A percentile compares a stretch with the other conserved stretches of the same genome.
Evolutionary conservation across 2,888 invertebrate genomes (phyloP).

Genomic region (Drosophila colorata): DNA sequence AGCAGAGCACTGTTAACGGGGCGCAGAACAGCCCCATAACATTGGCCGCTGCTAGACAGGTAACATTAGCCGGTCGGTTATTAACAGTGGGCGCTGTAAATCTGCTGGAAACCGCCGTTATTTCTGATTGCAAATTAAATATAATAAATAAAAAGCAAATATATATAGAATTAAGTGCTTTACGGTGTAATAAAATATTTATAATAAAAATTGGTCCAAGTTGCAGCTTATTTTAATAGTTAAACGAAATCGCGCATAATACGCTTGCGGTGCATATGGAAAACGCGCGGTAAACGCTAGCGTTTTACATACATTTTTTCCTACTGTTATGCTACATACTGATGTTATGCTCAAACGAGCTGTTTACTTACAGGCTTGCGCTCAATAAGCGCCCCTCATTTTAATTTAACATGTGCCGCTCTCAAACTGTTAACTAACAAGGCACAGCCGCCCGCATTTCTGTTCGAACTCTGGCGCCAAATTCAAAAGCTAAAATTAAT

Average conservation of each 20-base stretch:
- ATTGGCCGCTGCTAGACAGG: conserved; percentile 6
- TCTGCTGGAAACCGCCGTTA: conserved; percentile 12
- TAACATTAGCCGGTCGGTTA: not conserved
- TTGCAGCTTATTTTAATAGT: no score
- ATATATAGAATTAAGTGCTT: no score
- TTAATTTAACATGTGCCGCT: not conserved
- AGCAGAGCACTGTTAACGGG: conserved; percentile 26
- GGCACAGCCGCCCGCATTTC: not conserved
- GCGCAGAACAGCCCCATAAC: conserved; percentile 1
- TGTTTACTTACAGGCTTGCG: conserved; percentile 15
- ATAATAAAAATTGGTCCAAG: no score
- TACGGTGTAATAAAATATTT: no score
- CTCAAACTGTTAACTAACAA: conserved; percentile 9
- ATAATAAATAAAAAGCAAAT: not conserved
- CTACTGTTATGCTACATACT: not conserved
- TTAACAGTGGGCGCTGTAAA: not conserved
- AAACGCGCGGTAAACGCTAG: conserved; percentile 8
- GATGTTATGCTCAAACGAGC: conserved; percentile 20
- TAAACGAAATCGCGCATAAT: not conserved
- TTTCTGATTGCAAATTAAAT: no score
- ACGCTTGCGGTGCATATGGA: not conserved
- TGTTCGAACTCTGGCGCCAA: not conserved
- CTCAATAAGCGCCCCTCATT: no score
- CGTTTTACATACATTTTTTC: not conserved
- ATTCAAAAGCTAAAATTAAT: not conserved